Evolutionary conservation across 2,113 vertebrate genomes (phyloP).

Genomic region (Channa argus): DNA sequence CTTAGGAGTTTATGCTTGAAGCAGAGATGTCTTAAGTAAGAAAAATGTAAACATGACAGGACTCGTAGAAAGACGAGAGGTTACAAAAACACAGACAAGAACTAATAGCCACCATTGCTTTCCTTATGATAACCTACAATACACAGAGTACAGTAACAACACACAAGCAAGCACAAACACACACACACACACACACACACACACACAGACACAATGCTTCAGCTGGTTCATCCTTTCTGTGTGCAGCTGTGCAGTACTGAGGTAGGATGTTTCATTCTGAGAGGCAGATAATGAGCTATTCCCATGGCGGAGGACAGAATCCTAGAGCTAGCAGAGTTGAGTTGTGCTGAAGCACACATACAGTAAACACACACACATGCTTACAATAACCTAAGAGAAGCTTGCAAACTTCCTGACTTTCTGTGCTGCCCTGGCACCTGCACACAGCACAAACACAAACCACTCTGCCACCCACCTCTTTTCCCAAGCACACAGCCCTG

Average conservation of each 20-base stretch:
- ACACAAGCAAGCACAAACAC: too few species aligned
- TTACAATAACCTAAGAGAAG: constrained; percentile 26
- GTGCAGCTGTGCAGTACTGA: constrained; percentile 62
- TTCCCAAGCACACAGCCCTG: constrained; percentile 33
- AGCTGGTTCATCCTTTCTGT: constrained; percentile 31
- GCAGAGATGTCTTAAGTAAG: constrained; percentile 9
- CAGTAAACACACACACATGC: constrained; percentile 2
- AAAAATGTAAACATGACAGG: constrained; percentile 33
- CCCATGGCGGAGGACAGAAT: constrained; percentile 64
- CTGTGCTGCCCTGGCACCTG: constrained; percentile 11
- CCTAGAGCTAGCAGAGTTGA: constrained; percentile 54
- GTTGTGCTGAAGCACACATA: constrained; percentile 20
- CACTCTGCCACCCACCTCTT: constrained; percentile 51
- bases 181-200: constrained; percentile 2
- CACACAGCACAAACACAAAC: constrained; percentile 36
- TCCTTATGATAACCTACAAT: constrained; percentile 2
- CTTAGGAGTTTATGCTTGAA: background rate
- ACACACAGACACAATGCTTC: constrained; percentile 32
- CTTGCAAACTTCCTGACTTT: constrained; percentile 35
- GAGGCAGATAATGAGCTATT: constrained; percentile 64
- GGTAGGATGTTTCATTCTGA: constrained; percentile 43
- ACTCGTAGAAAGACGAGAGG: background rate
- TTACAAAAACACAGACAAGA: constrained; percentile 4
- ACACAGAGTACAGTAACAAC: too few species aligned
- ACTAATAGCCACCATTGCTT: background rate